Evolutionary conservation across 2,113 vertebrate genomes (phyloP).

Genomic region (Podilymbus podiceps): DNA sequence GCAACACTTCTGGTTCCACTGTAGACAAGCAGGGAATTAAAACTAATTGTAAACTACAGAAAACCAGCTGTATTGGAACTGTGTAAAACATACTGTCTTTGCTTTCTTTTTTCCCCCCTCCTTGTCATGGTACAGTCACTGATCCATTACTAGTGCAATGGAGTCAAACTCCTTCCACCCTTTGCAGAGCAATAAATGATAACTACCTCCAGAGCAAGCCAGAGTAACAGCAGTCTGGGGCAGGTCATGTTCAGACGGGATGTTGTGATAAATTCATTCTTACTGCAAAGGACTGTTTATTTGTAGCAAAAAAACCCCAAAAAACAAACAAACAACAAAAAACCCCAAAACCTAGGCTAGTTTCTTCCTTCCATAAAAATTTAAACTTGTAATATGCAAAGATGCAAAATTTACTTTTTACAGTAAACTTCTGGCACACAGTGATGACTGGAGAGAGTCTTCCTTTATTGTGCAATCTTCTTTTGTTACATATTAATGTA

Average conservation of each 20-base stretch:
- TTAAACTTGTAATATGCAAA: neutral
- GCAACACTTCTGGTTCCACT: fast-evolving
- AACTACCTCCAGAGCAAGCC: neutral
- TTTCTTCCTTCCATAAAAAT: neutral
- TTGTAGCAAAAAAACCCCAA: neutral
- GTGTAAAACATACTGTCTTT: neutral
- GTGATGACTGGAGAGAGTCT: neutral
- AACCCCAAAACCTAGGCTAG: neutral
- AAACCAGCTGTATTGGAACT: neutral
- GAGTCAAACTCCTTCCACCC: neutral
- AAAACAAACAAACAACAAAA: no score
- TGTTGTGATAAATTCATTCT: neutral
- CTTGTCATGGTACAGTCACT: neutral
- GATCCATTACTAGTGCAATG: neutral
- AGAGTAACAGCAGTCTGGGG: neutral
- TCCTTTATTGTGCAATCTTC: neutral
- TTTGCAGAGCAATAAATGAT: neutral
- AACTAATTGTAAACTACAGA: neutral
- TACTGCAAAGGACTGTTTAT: neutral
- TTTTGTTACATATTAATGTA: neutral
- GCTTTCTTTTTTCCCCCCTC: neutral
- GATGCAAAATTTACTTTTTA: neutral
- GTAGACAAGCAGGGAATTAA: neutral
- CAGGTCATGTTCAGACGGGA: neutral
- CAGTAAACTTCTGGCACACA: neutral